A percentile compares a stretch with the other conserved stretches of the same genome.
These are phyloP conservation scores for Benthochromis sp. DNA, from an alignment of 2,113 vertebrate species.

Conservation along the genomic window DNA sequence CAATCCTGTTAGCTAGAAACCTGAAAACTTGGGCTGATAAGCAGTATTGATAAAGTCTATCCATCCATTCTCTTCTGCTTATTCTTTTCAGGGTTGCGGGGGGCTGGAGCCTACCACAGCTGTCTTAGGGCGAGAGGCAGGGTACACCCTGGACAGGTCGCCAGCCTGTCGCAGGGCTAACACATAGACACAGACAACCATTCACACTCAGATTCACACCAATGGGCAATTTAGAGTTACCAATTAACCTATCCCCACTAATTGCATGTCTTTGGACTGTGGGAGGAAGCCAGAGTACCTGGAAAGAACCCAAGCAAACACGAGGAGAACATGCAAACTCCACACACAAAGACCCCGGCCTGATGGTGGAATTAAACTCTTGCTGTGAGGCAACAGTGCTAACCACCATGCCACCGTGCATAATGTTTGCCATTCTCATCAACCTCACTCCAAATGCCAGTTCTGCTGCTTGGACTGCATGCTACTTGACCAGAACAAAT, in stretches of 20 bases:
- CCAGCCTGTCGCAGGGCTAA: fast-evolving
- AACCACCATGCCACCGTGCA: fast-evolving
- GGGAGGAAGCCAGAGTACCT: not conserved
- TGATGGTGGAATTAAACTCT: not conserved
- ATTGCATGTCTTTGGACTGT: not conserved
- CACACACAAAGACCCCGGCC: not conserved
- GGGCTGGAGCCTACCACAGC: not conserved
- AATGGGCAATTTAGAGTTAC: not conserved
- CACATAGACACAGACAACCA: not conserved
- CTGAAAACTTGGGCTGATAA: not conserved
- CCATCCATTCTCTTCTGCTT: not conserved
- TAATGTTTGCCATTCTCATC: not conserved
- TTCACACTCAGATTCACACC: not conserved
- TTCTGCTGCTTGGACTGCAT: not conserved
- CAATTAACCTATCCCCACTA: not conserved
- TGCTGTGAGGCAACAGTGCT: not conserved
- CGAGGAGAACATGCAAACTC: not conserved
- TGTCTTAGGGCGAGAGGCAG: not conserved
- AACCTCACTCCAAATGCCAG: not conserved
- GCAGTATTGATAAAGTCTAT: not conserved
- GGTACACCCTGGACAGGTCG: not conserved
- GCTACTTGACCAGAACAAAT: not conserved
- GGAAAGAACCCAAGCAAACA: not conserved
- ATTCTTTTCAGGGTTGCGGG: not conserved
- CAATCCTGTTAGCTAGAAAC: not conserved